phyloP scores from a whole-genome alignment of 2,113 vertebrate species.

The Calyptomena viridis region DNA sequence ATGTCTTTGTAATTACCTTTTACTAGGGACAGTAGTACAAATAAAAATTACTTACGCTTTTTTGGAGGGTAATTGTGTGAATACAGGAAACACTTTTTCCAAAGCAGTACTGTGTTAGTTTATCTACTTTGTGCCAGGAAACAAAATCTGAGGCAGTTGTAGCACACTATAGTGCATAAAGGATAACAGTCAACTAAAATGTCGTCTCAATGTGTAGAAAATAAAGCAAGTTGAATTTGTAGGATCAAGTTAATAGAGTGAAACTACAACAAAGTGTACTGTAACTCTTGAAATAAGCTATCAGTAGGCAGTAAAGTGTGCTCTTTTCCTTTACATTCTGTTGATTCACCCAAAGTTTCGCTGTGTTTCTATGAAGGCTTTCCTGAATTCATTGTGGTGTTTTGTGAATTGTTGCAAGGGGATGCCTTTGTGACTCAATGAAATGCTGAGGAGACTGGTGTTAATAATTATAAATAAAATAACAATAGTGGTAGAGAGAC shows the following conservation, averaged over 20 bases:
- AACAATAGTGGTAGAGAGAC: rapidly evolving
- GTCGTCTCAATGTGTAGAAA: background rate
- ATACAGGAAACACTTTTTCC: background rate
- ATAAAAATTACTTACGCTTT: background rate
- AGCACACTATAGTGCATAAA: background rate
- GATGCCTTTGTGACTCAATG: background rate
- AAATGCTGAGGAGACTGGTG: background rate
- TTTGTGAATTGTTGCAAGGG: background rate
- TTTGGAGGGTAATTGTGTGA: background rate
- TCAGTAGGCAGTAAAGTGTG: background rate
- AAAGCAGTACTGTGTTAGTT: background rate
- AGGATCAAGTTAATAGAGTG: background rate
- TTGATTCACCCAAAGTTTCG: background rate
- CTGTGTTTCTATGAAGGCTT: background rate
- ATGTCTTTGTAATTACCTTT: background rate
- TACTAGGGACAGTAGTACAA: background rate
- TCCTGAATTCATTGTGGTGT: background rate
- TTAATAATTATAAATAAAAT: background rate
- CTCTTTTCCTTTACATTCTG: background rate
- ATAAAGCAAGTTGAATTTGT: background rate
- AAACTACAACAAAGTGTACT: background rate
- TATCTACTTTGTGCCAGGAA: background rate
- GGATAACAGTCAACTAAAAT: background rate
- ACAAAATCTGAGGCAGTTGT: background rate
- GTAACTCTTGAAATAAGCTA: background rate